Evolutionary conservation across 1,140 invertebrate species (phyloP).

Genomic region (Drosophila varians): DNA sequence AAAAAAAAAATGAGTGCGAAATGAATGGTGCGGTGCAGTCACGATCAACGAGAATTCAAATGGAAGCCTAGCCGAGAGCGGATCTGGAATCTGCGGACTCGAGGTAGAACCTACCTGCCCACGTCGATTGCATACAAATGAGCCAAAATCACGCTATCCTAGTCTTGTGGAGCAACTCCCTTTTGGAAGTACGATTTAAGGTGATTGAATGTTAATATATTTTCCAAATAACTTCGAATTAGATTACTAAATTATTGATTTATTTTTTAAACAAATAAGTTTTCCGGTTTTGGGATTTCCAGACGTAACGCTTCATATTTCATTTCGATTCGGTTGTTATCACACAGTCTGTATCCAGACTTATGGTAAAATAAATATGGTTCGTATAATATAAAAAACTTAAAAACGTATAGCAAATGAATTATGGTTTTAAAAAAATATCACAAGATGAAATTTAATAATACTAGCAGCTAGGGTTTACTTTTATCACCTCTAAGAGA

Average conservation of each 20-base stretch:
- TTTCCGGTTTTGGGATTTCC: too few relatives aligned
- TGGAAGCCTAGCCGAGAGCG: constrained; percentile 29
- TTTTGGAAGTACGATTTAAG: neutral
- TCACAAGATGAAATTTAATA: neutral
- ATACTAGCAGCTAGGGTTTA: neutral
- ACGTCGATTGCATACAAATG: constrained; percentile 59
- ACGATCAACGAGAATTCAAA: constrained; percentile 40
- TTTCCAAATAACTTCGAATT: too few relatives aligned
- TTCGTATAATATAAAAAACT: too few relatives aligned
- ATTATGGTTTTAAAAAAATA: neutral
- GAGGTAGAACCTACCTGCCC: constrained; percentile 36
- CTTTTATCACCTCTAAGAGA: neutral
- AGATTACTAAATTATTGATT: too few relatives aligned
- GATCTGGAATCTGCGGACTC: constrained; percentile 17
- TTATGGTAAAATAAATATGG: too few relatives aligned
- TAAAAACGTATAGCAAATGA: too few relatives aligned
- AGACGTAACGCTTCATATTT: too few relatives aligned
- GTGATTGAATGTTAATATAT: neutral
- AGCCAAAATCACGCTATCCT: constrained; percentile 39
- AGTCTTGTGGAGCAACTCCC: neutral
- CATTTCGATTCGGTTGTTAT: too few relatives aligned
- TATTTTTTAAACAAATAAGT: too few relatives aligned
- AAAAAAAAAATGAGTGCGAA: constrained; percentile 23
- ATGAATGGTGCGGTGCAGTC: constrained; percentile 35
- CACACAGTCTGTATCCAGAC: too few relatives aligned